A percentile compares a stretch with the other conserved stretches of the same genome.
phyloP scores from a whole-genome alignment of 2,113 vertebrate species.

The Silurus meridionalis region DNA sequence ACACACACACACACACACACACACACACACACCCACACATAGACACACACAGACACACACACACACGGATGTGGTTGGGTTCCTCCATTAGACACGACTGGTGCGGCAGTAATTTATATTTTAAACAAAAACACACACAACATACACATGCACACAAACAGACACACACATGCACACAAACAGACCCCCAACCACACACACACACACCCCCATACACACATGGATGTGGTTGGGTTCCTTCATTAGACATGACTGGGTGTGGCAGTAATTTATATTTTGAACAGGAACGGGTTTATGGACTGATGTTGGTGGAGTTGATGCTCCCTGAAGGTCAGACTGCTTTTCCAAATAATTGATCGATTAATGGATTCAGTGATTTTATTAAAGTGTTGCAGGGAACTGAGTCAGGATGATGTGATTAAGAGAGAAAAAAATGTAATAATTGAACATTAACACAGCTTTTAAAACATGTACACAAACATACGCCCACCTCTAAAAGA shows the following conservation, averaged over 20 bases:
- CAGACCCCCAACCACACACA: not conserved
- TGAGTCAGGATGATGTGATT: slow-evolving; percentile 1
- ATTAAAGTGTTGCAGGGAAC: slow-evolving; percentile 1
- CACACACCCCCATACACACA: not conserved
- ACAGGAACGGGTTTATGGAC: not conserved
- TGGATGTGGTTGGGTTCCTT: not conserved
- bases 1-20: not conserved
- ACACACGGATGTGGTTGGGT: no score
- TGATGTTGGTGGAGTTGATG: slow-evolving; percentile 4
- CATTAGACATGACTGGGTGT: not conserved
- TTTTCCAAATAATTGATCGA: slow-evolving; percentile 4
- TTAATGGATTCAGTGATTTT: slow-evolving; percentile 19
- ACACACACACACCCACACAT: not conserved
- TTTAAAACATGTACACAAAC: slow-evolving; percentile 22
- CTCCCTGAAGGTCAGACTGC: not conserved
- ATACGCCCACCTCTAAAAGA: not conserved
- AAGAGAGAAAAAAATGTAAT: not conserved
- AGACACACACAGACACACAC: no score
- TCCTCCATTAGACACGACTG: no score
- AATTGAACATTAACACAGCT: not conserved
- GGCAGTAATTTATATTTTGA: not conserved
- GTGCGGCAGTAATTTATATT: no score
- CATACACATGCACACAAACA: no score
- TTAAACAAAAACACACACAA: no score
- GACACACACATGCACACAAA: no score